A percentile compares a stretch with the other conserved stretches of the same genome.
Evolutionary conservation across 2,888 invertebrate species (phyloP).

Genomic region (Ryuthela nishihirai): DNA sequence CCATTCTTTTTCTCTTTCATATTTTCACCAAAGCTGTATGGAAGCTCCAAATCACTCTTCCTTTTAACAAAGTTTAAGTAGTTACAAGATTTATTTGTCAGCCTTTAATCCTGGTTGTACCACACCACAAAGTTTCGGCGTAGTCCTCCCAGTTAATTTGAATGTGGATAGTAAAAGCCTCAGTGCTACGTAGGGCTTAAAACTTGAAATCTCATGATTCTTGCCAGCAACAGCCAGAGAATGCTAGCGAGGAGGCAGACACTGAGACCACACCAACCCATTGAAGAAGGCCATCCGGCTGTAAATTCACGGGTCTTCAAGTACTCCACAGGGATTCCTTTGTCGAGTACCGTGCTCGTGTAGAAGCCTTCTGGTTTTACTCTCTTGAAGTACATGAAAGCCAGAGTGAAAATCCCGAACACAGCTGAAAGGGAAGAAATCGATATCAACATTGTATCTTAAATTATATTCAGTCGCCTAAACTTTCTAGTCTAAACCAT

Average conservation of each 20-base stretch:
- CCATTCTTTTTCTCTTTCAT: too few relatives aligned
- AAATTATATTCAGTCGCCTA: too few relatives aligned
- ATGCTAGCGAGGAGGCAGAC: conserved; percentile 29
- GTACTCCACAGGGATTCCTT: conserved; percentile 26
- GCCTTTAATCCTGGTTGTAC: too few relatives aligned
- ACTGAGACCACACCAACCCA: conserved; percentile 33
- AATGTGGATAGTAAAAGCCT: conserved; percentile 3
- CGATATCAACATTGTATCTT: too few relatives aligned
- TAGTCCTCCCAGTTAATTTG: too few relatives aligned
- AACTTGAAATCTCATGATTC: conserved; percentile 31
- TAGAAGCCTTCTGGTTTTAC: conserved; percentile 30
- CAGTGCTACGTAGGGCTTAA: conserved; percentile 18
- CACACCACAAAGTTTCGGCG: too few relatives aligned
- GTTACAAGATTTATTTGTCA: too few relatives aligned
- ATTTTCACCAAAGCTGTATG: too few relatives aligned
- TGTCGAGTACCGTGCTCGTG: conserved; percentile 32
- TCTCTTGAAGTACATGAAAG: conserved; percentile 39
- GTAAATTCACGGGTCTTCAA: conserved; percentile 24
- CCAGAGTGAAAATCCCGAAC: conserved; percentile 34
- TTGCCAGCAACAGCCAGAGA: conserved; percentile 36
- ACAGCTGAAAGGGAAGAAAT: conserved; percentile 17
- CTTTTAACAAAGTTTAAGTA: too few relatives aligned
- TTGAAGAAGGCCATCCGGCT: conserved; percentile 30
- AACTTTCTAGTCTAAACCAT: too few relatives aligned
- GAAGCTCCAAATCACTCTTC: too few relatives aligned